These are phyloP conservation scores for Allobates femoralis DNA, from an alignment of 2,797 vertebrate species.

Conservation along the genomic window DNA sequence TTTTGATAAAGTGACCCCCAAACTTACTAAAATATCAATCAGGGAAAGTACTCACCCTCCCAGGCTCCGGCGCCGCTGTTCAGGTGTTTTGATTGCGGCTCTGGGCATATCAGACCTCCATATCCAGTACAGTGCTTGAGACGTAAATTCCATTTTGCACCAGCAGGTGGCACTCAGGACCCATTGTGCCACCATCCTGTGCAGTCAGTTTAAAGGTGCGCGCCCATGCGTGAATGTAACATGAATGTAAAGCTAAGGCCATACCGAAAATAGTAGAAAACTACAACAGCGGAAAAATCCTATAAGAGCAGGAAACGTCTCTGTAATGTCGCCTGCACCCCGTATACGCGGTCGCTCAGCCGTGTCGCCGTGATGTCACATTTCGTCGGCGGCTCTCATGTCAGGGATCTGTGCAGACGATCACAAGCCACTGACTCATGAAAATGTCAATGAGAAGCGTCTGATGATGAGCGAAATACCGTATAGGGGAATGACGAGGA, in stretches of 20 bases:
- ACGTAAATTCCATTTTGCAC: background rate
- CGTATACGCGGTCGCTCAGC: background rate
- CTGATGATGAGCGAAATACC: background rate
- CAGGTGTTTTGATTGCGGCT: no score
- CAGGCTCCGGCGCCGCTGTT: no score
- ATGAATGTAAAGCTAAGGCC: background rate
- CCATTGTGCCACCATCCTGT: background rate
- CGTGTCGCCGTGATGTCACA: background rate
- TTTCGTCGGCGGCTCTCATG: background rate
- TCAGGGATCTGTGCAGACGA: slow-evolving; percentile 20
- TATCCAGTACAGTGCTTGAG: background rate
- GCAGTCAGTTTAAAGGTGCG: background rate
- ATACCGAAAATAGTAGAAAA: background rate
- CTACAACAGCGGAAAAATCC: background rate
- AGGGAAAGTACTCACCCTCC: no score
- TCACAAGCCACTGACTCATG: slow-evolving; percentile 10
- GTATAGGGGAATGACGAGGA: background rate
- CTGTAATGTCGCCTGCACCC: background rate
- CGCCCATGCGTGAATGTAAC: background rate
- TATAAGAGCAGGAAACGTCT: background rate
- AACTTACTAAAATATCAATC: no score
- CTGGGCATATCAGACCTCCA: background rate
- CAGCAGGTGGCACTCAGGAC: slow-evolving; percentile 15
- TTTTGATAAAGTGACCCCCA: no score
- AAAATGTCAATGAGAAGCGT: background rate